Base-by-base conservation (phyloP, 2,888 invertebrate species). In the Epistrophella euchroma region DNA sequence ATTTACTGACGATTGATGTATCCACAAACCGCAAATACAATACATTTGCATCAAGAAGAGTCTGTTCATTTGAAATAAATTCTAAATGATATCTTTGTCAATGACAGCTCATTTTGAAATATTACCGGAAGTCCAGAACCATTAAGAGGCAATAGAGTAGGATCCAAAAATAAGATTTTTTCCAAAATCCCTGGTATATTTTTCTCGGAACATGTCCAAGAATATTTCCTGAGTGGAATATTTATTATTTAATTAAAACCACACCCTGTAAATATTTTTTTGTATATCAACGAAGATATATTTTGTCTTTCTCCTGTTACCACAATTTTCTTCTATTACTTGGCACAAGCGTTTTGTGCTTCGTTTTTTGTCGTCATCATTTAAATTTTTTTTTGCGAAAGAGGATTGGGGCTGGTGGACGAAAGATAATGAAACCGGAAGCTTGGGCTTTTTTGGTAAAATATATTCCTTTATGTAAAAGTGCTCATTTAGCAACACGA, bases 321-420 rank as follows among this genome's bases (percentile, higher is more conserved):
- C 73, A 73, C 76, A 52, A 62, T 50, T 85, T 76, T 76, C n/a
- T 72, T 56, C 72, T 68, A 80, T 85, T 76, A 76, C 80, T 76
- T 79, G 76, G 80, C 68, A 76, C 55, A 75, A 64, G 60, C 75
- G 58, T 68, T 80, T 76, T 68, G 56, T 62, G 37, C 55, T 78
- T 83, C 66, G 40, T 25, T 77, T 56, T 47, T 56, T 50, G 7
- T 37, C 15, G 17, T 73, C 43, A 19, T 37, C 19, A 47, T 64
- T 7, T 52, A 7, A 15, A 15, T 52, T 52, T 50, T 60, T 55
- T 62, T 47, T 15, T 35, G 6, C 0, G 11, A 45, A 19, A 25
- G 25, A 17, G 40, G 11, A 32, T 40, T 60, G 6, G 15, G 19
- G 10, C 22, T 37, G 35, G 13, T 37, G 50, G 50, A 32, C 3